A percentile compares a stretch with the other conserved stretches of the same genome.
These are phyloP conservation scores for Xanthorhoe designata DNA, from an alignment of 2,888 invertebrate genomes.

Conservation along the genomic window DNA sequence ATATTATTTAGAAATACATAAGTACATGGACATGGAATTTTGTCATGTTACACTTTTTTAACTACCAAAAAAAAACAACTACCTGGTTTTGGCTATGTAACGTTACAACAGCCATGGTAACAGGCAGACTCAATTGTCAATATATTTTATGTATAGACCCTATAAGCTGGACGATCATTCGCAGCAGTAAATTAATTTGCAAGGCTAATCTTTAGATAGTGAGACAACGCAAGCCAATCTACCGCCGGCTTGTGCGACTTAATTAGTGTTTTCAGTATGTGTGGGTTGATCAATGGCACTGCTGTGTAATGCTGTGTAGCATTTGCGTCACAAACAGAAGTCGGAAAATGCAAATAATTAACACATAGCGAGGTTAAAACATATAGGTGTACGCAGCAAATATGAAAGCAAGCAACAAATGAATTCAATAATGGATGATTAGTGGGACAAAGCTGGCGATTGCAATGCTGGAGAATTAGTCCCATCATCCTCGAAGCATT, in stretches of 20 bases:
- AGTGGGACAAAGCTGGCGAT: no score
- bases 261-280: constrained; percentile 61
- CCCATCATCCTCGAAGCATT: no score
- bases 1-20: no score
- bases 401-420: background rate
- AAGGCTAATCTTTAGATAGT: background rate
- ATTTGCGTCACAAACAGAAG: constrained; percentile 17
- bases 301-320: constrained; percentile 49
- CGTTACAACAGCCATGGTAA: no score
- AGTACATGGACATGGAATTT: no score
- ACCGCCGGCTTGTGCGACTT: constrained; percentile 53
- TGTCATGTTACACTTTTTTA: no score
- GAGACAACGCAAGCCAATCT: constrained; percentile 52
- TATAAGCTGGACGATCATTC: background rate
- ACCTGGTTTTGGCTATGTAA: no score
- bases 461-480: no score
- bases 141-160: background rate
- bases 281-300: constrained; percentile 51
- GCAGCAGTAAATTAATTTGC: constrained; percentile 7
- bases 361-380: background rate
- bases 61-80: no score
- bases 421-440: no score
- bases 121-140: background rate
- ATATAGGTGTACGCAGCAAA: background rate
- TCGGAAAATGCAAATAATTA: constrained; percentile 4